These are phyloP conservation scores for Dromiciops gliroides DNA, from an alignment of 2,113 vertebrate genomes.

Conservation along the genomic window DNA sequence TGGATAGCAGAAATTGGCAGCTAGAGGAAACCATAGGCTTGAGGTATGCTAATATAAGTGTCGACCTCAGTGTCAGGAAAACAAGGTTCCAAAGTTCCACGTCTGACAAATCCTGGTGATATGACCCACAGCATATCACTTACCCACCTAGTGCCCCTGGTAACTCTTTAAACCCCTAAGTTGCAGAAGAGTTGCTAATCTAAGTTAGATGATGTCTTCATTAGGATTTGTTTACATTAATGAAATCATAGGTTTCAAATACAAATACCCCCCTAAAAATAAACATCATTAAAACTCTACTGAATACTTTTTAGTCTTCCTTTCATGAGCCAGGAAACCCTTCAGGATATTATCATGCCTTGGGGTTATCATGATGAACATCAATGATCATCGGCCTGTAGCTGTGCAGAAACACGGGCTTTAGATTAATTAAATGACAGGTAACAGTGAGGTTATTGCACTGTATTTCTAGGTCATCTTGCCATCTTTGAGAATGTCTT, in stretches of 20 bases:
- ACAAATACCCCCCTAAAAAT: not conserved
- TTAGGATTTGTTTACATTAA: not conserved
- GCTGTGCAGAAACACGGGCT: not conserved
- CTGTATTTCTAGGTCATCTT: not conserved
- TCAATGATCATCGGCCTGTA: not conserved
- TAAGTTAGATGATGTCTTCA: not conserved
- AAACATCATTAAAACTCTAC: not conserved
- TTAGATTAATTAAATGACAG: not conserved
- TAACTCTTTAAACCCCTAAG: not conserved
- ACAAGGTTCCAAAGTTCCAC: not conserved
- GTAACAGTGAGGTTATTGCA: not conserved
- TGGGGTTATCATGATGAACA: not conserved
- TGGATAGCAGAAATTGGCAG: not conserved
- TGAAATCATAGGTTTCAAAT: not conserved
- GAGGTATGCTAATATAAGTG: not conserved
- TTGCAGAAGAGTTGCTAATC: not conserved
- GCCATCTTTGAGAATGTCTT: not conserved
- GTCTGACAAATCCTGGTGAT: not conserved
- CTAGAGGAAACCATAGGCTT: not conserved
- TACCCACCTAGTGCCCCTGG: fast-evolving
- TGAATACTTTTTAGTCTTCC: not conserved
- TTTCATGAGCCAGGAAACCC: not conserved
- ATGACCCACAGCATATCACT: not conserved
- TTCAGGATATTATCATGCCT: not conserved
- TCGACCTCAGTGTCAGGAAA: not conserved